Base-by-base conservation (phyloP, 2,888 invertebrate species). In the Amiota mariae region DNA sequence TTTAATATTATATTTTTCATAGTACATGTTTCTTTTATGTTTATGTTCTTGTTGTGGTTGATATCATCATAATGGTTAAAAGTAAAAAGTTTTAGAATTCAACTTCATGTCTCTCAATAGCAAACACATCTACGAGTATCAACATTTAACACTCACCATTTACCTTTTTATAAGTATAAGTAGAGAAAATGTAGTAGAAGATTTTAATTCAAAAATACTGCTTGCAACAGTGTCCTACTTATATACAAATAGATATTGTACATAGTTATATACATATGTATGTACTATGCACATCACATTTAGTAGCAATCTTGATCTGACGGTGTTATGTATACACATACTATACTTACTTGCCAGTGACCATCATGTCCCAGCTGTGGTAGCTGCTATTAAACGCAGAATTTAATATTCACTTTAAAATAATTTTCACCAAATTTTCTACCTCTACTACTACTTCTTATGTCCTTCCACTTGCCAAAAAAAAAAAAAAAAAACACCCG, bases 371-470 rank as follows among this genome's bases (percentile, higher is more conserved):
- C 36, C 86, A 83, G 86, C 64, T n/a, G 86, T 82, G 85, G 78
- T 78, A 36, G 36, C 80, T 77, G 77, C 77, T 77, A 81, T 86
- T 86, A 81, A 77, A 80, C 75, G 75, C 73, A 76, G 76, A 83
- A 84, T 86, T 84, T 86, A 81, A 85, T 82, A 84, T 82, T 76
- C 78, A 81, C 76, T 85, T 79, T 78, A 86, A 82, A 82, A 79
- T 84, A 80, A 86, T 85, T 83, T 82, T 77, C 74, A 71, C 76
- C 75, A 72, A 49, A 1, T 72, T 36, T 36, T 36, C 36, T 36
- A 36, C 36, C 36, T 36, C 36, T 36, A 36, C 36, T 36, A 6
- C 36, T 36, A 6, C 36, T 36, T 36, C 36, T 36, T 36, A 36
- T 36, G 36, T 24, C 36, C 36, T 36, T 36, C 36, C 36, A 24